Evolutionary conservation across 2,888 invertebrate genomes (phyloP), one percentile per base, ranked within the genome.

Genomic region (Ligdia adustata): DNA sequence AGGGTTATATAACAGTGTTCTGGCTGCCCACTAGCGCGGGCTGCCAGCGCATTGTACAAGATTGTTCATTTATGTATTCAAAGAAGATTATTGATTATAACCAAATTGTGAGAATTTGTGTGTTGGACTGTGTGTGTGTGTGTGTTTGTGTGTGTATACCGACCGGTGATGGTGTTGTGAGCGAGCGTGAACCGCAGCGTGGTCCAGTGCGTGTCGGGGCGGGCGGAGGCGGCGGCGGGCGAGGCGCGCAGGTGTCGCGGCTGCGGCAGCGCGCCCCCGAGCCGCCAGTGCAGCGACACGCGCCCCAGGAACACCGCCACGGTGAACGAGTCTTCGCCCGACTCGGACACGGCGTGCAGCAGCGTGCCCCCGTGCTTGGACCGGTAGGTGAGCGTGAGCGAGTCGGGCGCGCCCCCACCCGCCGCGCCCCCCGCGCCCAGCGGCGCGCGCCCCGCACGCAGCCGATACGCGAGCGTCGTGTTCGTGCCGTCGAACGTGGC

Each of bases 401-500:
- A 54, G 29, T 66, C 64, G 22, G 78, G 74, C 56, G 66, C 45
- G 68, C 54, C 12, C 52, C 43, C 46, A 42, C 50, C 43, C 46
- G 43, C 50, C 54, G 61, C 50, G 56, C 52, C 52, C 37, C 63
- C 16, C 9, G 3, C 55, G 27, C 51, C 32, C 41, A 34, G 9
- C 43, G 45, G 58, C 45, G 15, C 71, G 64, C 66, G 54, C 45
- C 84, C 54, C 82, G 87, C 56, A 5, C 79, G 79, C 64, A 94
- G 91, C 44, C 77, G 69, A 79, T 95, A 96, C 34, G 87, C 79
- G 29, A 95, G 91, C 13, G 93, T 91, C 3, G 93, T 92, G 65
- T 92, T 92, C 50, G 91, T 89, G 4, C 97, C 97, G 69, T 96
- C 93, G 75, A 98, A 97, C 1, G 97, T 97, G 35, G 95, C 95